A percentile compares a stretch with the other conserved stretches of the same genome.
Conservation (phyloP, 1,140 invertebrate species). For the Zophobas morio region DNA sequence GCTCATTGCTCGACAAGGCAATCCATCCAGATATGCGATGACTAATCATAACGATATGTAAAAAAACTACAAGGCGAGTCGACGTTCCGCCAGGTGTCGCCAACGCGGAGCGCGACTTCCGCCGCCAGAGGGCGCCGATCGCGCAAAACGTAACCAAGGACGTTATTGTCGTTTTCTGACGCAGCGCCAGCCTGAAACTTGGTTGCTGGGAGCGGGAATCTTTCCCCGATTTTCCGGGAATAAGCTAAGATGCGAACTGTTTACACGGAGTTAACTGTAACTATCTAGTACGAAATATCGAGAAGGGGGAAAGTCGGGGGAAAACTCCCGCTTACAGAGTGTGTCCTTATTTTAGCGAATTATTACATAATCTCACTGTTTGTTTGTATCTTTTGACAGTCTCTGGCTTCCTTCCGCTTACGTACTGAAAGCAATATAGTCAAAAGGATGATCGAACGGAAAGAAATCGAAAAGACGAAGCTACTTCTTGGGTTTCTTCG, state of each 20-base stretch:
- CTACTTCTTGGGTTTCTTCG: conserved; percentile 63
- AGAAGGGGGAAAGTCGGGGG: neutral
- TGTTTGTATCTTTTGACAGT: neutral
- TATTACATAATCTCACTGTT: conserved; percentile 37
- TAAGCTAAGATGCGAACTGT: conserved; percentile 31
- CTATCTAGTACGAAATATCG: conserved; percentile 7
- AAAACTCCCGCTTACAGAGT: neutral
- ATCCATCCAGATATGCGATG: conserved; percentile 10
- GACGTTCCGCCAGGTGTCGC: neutral
- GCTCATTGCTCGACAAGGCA: conserved; percentile 15
- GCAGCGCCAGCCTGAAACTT: conserved; percentile 31
- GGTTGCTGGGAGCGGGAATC: neutral
- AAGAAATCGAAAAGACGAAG: conserved; percentile 24
- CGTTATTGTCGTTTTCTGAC: neutral
- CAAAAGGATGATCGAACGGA: neutral
- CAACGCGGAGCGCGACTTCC: neutral
- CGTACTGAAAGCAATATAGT: conserved; percentile 15
- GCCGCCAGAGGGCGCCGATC: neutral
- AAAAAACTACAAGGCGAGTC: neutral
- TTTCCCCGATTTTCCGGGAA: neutral
- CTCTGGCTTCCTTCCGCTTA: conserved; percentile 18
- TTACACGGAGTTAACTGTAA: conserved; percentile 21
- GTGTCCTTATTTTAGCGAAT: conserved; percentile 11
- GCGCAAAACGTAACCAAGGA: neutral
- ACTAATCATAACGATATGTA: conserved; percentile 38